phyloP scores from a whole-genome alignment of 2,797 vertebrate species.

The Enteromius treurensis region DNA sequence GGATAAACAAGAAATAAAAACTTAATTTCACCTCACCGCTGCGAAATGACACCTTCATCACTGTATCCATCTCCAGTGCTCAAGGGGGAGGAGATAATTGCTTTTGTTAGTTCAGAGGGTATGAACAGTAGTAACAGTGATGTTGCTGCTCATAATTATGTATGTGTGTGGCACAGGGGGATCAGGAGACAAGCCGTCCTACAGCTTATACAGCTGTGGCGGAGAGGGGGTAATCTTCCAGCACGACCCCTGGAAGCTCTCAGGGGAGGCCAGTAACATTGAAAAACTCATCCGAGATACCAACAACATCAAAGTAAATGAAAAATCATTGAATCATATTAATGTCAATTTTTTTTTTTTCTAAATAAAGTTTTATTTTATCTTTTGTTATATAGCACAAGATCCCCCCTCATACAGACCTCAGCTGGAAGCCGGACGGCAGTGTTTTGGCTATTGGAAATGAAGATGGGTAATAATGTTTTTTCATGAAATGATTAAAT shows the following conservation, averaged over 20 bases:
- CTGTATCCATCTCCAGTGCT: conserved; percentile 58
- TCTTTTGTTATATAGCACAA: conserved; percentile 83
- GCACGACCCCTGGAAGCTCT: conserved; percentile 88
- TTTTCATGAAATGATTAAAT: neutral
- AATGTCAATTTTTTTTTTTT: neutral
- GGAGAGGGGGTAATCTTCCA: conserved; percentile 93
- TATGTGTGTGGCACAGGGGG: conserved; percentile 68
- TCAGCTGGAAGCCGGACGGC: conserved; percentile 95
- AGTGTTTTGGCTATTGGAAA: conserved; percentile 92
- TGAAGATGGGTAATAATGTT: conserved; percentile 91
- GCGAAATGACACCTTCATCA: conserved; percentile 64
- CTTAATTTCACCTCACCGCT: conserved; percentile 61
- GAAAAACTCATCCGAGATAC: conserved; percentile 90
- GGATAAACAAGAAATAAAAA: conserved; percentile 62
- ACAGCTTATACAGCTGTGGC: conserved; percentile 92
- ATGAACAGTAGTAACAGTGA: neutral
- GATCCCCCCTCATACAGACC: conserved; percentile 89
- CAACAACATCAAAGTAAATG: conserved; percentile 86
- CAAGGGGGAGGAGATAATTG: conserved; percentile 57
- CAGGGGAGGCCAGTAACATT: conserved; percentile 86
- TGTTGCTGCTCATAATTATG: neutral
- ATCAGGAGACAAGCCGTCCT: conserved; percentile 78
- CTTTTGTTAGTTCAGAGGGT: conserved; percentile 49
- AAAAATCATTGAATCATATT: neutral
- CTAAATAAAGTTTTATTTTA: neutral